Base-by-base conservation (phyloP, 1,140 invertebrate genomes). In the Zaprionus tsacasi region DNA sequence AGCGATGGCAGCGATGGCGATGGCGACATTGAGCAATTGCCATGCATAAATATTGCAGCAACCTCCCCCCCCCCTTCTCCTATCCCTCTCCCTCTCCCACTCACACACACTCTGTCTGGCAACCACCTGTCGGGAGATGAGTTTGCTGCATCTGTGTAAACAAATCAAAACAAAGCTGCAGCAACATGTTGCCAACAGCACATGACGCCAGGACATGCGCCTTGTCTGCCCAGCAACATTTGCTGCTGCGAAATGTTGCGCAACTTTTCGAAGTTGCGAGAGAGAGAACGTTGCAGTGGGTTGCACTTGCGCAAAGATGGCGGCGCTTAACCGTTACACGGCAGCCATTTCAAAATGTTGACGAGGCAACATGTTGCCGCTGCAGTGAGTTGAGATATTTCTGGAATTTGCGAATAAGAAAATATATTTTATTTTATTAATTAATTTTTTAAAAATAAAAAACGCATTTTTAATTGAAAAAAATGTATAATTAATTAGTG, bases 11-110 rank as follows among this genome's bases (percentile, higher is more conserved):
- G 7, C 33, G 33, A 10, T 10, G 33, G 10, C 33, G 70, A 79
- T 76, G 69, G 52, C 73, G 82, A 87, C 82, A 82, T 78, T 87
- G 82, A 87, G 83, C 76, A 88, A 87, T 88, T 87, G 82, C 83
- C 45, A 57, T 71, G 79, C 83, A 87, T 87, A 87, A 87, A 87
- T 88, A 82, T 75, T 68, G 69, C 56, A 57, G 43, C 52, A 60
- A 52, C 52, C 68, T 25, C 27, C 63, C 45, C 38, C 35, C 45
- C 30, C 61, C 36, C 17, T 45, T 4, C 38, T 12, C 12, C 38
- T 5, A 6, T 38, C 12, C 36, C 57, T 56, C 27, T 54, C 36
- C 15, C 67, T 56, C 52, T 45, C 59, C 15, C 61, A 33, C 33
- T 48, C 38, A 7, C 27, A 15, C 15, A 54, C 17, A 25, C 2